Base-by-base conservation (phyloP, 64 coral and sea anemone genomes). In the Anthopleura sola region DNA sequence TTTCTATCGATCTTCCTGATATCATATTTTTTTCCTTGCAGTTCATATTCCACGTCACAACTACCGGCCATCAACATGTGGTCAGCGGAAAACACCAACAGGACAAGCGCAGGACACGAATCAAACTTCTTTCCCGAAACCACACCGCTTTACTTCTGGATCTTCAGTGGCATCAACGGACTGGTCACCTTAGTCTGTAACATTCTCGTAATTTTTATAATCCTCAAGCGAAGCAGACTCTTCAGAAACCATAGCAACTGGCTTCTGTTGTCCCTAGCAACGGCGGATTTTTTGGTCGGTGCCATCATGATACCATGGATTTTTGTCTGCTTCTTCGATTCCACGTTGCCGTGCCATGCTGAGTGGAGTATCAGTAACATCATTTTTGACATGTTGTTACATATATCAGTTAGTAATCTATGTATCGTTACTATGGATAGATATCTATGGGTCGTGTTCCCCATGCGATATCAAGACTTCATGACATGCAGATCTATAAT, bases 301-400 rank as follows among this genome's bases (percentile, higher is more conserved):
- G 56, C 74, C 39, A 83, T 92, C 3, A 92, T 92, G 85, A 92
- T 92, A 40, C 90, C 90, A 0, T 92, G 85, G n/a, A 38, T 92
- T 6, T 92, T 92, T 21, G 55, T 88, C 68, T 92, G 90, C 17
- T 87, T 85, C 39, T 92, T 92, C 49, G 82, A 46, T 3, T 50
- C 69, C 38, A 3, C 34, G 60, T 20, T 92, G 49, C 21, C 64
- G 21, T 92, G 90, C 58, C 78, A 81, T 26, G 38, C 39, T 18
- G 53, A 92, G 66, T 92, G 90, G 90, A 51, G 6, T 6, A 62
- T 92, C 46, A 92, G 80, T 37, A 92, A 92, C 58, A 92, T 64
- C 24, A 28, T 92, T 9, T 92, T 87, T 66, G 85, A 92, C 62
- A 75, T 92, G 58, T 40, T 92, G 2, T 85, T 92, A 19, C 86